Conservation (phyloP, 2,797 vertebrate species). For the Sebastes oblongus region DNA sequence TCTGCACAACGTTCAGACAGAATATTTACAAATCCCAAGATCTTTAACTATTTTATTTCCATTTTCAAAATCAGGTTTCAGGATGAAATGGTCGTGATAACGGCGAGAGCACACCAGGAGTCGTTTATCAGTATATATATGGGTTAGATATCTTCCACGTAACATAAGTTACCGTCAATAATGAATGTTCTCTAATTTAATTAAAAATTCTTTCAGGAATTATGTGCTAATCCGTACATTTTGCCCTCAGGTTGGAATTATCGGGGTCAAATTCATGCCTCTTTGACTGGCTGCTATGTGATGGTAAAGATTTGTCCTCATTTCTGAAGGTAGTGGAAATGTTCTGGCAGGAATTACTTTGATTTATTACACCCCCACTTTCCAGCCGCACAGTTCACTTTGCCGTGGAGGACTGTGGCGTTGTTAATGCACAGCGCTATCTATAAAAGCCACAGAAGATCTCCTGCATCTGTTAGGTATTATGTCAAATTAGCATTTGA, state of each 20-base stretch:
- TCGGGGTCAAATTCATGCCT: conserved; percentile 36
- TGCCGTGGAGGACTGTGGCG: conserved; percentile 26
- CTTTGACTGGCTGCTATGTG: conserved; percentile 29
- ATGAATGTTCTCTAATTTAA: not conserved
- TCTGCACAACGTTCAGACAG: not conserved
- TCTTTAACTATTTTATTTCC: not conserved
- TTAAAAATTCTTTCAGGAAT: conserved; percentile 1
- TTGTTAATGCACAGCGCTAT: conserved; percentile 48
- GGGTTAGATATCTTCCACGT: not conserved
- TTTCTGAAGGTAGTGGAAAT: conserved; percentile 57
- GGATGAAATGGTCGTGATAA: conserved; percentile 9
- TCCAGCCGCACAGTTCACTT: conserved; percentile 45
- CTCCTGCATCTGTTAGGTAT: conserved; percentile 54
- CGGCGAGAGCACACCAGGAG: not conserved
- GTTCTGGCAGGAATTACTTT: conserved; percentile 53
- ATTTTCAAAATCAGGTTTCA: conserved; percentile 12
- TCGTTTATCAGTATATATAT: not conserved
- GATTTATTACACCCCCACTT: conserved; percentile 63
- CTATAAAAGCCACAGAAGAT: conserved; percentile 60
- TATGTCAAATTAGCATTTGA: conserved; percentile 71
- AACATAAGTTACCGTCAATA: not conserved
- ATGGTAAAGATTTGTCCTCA: conserved; percentile 41
- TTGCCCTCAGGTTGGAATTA: conserved; percentile 3
- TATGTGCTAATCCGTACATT: not conserved
- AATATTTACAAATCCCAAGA: not conserved